These are phyloP conservation scores for Thaleichthys pacificus DNA, from an alignment of 2,797 vertebrate species.

Conservation along the genomic window DNA sequence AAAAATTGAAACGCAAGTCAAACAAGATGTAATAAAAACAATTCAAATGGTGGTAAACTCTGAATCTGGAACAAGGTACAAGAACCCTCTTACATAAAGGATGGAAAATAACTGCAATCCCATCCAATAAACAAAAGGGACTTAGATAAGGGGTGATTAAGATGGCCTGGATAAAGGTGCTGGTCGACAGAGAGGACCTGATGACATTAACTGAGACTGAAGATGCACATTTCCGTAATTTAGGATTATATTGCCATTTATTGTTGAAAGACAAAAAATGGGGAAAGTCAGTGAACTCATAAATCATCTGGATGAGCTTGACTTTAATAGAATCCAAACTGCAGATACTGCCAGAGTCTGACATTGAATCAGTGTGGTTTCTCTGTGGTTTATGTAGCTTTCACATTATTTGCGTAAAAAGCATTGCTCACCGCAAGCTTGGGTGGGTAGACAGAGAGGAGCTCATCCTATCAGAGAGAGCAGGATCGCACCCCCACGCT, in stretches of 20 bases:
- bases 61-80: constrained; percentile 38
- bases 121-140: constrained; percentile 28
- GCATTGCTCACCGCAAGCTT: constrained; percentile 44
- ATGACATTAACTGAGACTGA: constrained; percentile 25
- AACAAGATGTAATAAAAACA: constrained; percentile 26
- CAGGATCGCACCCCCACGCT: background rate
- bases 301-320: constrained; percentile 51
- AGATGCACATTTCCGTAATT: constrained; percentile 47
- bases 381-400: constrained; percentile 49
- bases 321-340: constrained; percentile 44
- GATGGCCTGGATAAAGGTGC: constrained; percentile 42
- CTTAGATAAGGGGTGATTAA: constrained; percentile 48
- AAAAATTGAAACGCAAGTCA: background rate
- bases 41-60: constrained; percentile 19
- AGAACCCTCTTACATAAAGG: constrained; percentile 28
- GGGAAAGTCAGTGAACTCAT: constrained; percentile 50
- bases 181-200: constrained; percentile 38
- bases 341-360: constrained; percentile 44
- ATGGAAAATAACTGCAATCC: constrained; percentile 40
- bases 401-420: constrained; percentile 52
- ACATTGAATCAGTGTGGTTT: constrained; percentile 54
- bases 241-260: constrained; percentile 33
- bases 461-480: constrained; percentile 31
- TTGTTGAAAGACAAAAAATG: constrained; percentile 28
- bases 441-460: constrained; percentile 43